A percentile compares a stretch with the other conserved stretches of the same genome.
These are phyloP conservation scores for Strigamia crassipes DNA, from an alignment of 2,888 invertebrate genomes.

Conservation along the genomic window DNA sequence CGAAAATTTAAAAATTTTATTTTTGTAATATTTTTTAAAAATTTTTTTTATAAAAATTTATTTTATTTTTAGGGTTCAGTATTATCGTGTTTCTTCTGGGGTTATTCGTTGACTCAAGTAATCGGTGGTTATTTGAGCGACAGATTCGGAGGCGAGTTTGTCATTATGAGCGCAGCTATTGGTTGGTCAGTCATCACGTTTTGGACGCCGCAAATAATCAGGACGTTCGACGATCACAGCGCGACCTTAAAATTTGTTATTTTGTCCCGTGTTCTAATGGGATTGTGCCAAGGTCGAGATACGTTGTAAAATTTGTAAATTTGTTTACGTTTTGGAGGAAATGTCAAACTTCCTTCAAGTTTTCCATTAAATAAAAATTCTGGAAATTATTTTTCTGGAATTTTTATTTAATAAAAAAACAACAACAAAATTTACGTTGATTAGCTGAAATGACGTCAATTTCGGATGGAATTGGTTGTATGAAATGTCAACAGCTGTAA, in stretches of 20 bases:
- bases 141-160: constrained; percentile 69
- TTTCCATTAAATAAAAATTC: too few species aligned
- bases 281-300: constrained; percentile 66
- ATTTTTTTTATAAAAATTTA: too few species aligned
- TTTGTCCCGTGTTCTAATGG: constrained; percentile 67
- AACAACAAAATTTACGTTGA: too few species aligned
- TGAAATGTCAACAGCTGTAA: too few species aligned
- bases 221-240: constrained; percentile 60
- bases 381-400: too few species aligned
- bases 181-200: constrained; percentile 66
- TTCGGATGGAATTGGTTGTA: too few species aligned
- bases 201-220: constrained; percentile 65
- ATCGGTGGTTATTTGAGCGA: constrained; percentile 66
- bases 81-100: constrained; percentile 75
- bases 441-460: too few species aligned
- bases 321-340: too few species aligned
- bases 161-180: constrained; percentile 67
- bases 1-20: too few species aligned
- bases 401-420: too few species aligned
- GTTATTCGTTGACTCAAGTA: constrained; percentile 70
- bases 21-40: constrained; percentile 6
- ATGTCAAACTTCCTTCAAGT: too few species aligned
- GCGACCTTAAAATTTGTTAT: constrained; percentile 66
- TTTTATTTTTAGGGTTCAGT: constrained; percentile 64
- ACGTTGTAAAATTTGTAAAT: constrained; percentile 42